Evolutionary conservation across 2,797 vertebrate species (phyloP), one percentile per base, ranked within the genome.

Genomic region (Oryzias dopingdopingensis): DNA sequence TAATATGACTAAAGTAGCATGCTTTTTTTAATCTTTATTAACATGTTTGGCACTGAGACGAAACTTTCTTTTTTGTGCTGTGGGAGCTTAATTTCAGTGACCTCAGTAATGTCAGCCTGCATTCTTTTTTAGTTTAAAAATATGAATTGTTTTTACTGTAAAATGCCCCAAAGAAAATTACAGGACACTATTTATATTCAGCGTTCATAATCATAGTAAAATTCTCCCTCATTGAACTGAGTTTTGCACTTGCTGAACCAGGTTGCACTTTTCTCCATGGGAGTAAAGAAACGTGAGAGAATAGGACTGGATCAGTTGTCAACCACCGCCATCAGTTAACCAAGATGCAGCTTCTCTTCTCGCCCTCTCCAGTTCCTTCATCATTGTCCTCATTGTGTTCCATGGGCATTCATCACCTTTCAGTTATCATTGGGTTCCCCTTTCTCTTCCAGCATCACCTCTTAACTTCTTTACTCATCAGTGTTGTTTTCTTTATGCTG

Each of bases 241-340:
- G 15, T 40, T 22, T 51, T 42, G 44, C 26, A 57, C 56, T 50
- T 72, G 56, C 47, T 62, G 42, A 59, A 70, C 41, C 40, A 32
- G 48, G 50, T 58, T 62, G 52, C 8, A 17, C n/a, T 62, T 22
- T 22, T 73, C 76, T 50, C 72, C 67, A 72, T 45, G 48, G 22
- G 18, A 59, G 65, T 46, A 37, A 55, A 59, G 78, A 79, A 80
- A 84, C 17, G 51, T 68, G 73, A 84, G 81, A 46, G 60, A 76
- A 61, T 52, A 24, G 45, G 12, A 41, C 29, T 18, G 40, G 79
- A 69, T 88, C 78, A 47, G 43, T 65, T 88, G 49, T 82, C 77
- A 20, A 76, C 76, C 81, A 52, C 73, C 74, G 67, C 60, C 72
- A 71, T 76, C 58, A 80, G 65, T 77, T 74, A 71, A 79, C 61